phyloP scores from a whole-genome alignment of 2,888 invertebrate genomes.

The Macropis europaea region DNA sequence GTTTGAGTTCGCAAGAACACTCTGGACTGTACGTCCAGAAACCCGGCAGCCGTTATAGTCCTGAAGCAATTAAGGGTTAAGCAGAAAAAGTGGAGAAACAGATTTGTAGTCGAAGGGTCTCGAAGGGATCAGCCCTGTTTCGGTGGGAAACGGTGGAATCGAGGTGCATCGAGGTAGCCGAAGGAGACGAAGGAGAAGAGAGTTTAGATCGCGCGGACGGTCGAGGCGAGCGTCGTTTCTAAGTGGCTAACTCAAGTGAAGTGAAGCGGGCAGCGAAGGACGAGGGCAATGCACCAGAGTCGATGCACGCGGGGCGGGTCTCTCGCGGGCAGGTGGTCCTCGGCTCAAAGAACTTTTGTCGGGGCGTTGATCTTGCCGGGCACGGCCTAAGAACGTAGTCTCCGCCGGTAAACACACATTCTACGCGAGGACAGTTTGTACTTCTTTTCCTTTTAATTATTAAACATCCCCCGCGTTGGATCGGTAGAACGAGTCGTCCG shows the following conservation, averaged over 20 bases:
- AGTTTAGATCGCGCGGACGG: too few species aligned
- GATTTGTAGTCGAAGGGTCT: too few species aligned
- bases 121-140: too few species aligned
- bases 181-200: not conserved
- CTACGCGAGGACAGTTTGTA: constrained; percentile 41
- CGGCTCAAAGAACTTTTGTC: constrained; percentile 77
- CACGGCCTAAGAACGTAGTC: constrained; percentile 45
- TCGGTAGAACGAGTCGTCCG: not conserved
- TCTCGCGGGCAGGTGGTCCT: constrained; percentile 78
- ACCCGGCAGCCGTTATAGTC: too few species aligned
- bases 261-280: constrained; percentile 66
- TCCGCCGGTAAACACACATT: constrained; percentile 17
- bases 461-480: too few species aligned
- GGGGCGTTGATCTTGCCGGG: constrained; percentile 74
- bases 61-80: too few species aligned
- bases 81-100: too few species aligned
- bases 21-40: too few species aligned
- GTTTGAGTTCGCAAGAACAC: too few species aligned
- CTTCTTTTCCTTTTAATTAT: too few species aligned
- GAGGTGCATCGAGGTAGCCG: too few species aligned
- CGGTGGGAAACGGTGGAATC: too few species aligned
- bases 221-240: constrained; percentile 34
- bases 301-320: constrained; percentile 62
- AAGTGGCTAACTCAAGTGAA: constrained; percentile 75
- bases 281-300: constrained; percentile 71